Evolutionary conservation across 2,888 invertebrate genomes (phyloP).

Genomic region (Pseudococcus longispinus): DNA sequence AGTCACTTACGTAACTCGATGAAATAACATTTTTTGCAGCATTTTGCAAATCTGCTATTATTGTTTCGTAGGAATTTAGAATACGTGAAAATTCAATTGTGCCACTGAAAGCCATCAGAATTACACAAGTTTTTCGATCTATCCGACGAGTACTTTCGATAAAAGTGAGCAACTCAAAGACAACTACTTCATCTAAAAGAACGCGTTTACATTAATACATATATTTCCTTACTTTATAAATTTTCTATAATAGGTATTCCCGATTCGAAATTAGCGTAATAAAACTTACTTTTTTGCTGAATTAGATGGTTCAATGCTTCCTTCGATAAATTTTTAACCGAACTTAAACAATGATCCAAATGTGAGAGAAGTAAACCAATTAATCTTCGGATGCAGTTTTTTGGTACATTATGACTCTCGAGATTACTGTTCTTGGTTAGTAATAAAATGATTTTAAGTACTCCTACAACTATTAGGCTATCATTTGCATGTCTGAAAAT

Average conservation of each 20-base stretch:
- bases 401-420: not conserved
- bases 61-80: not conserved
- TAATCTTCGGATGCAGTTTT: not conserved
- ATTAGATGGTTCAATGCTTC: constrained; percentile 66
- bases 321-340: constrained; percentile 69
- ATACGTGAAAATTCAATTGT: not conserved
- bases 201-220: no score
- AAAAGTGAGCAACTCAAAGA: not conserved
- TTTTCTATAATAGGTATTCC: no score
- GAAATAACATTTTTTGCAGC: constrained; percentile 8
- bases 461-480: not conserved
- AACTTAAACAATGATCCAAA: constrained; percentile 72
- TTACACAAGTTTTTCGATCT: constrained; percentile 16
- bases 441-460: constrained; percentile 2
- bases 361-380: constrained; percentile 62
- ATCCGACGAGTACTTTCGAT: not conserved
- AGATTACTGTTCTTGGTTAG: not conserved
- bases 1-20: not conserved
- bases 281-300: constrained; percentile 61
- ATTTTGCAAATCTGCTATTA: constrained; percentile 20
- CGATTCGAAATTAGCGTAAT: no score
- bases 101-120: not conserved
- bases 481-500: constrained; percentile 17
- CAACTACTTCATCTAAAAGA: not conserved
- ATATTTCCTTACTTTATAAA: no score